These are phyloP conservation scores for Drosophila mauritiana DNA, from an alignment of 1,140 invertebrate genomes.

Conservation along the genomic window DNA sequence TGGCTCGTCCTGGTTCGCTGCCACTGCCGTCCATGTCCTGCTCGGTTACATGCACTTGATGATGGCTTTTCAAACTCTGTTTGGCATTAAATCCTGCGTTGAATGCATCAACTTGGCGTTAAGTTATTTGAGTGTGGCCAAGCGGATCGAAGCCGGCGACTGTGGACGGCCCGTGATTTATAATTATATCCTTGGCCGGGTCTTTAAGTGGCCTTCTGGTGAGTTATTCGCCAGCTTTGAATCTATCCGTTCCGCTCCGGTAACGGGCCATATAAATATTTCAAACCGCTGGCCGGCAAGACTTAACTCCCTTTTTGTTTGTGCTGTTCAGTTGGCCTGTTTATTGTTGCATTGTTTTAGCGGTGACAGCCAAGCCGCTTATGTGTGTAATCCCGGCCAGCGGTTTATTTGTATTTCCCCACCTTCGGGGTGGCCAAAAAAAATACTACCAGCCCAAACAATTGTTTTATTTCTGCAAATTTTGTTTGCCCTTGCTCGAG, in stretches of 20 bases:
- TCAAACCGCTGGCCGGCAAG: conserved; percentile 37
- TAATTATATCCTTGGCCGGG: conserved; percentile 53
- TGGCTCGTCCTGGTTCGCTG: conserved; percentile 9
- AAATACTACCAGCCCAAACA: conserved; percentile 42
- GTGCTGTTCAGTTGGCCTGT: conserved; percentile 21
- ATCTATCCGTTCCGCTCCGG: conserved; percentile 51
- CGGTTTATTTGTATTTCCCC: conserved; percentile 61
- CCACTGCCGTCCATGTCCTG: conserved; percentile 37
- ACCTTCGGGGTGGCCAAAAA: conserved; percentile 17
- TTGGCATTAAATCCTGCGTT: conserved; percentile 66
- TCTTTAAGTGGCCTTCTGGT: conserved; percentile 39
- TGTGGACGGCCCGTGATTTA: conserved; percentile 53
- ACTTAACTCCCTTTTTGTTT: conserved; percentile 42
- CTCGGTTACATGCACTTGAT: conserved; percentile 67
- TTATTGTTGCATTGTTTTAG: conserved; percentile 44
- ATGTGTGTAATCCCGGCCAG: conserved; percentile 61
- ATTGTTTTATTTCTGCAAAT: conserved; percentile 13
- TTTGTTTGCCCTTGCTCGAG: conserved; percentile 11
- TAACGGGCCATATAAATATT: conserved; percentile 63
- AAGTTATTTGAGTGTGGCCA: conserved; percentile 75
- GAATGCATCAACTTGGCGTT: conserved; percentile 68
- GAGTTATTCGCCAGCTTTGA: conserved; percentile 48
- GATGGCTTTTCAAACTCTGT: conserved; percentile 68
- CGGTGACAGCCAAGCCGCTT: conserved; percentile 63
- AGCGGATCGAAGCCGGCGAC: conserved; percentile 35